Percentiles rank a stretch among this genome's conserved stretches.
Conservation (phyloP, 2,888 invertebrate species). For the Pilophorus perplexus region DNA sequence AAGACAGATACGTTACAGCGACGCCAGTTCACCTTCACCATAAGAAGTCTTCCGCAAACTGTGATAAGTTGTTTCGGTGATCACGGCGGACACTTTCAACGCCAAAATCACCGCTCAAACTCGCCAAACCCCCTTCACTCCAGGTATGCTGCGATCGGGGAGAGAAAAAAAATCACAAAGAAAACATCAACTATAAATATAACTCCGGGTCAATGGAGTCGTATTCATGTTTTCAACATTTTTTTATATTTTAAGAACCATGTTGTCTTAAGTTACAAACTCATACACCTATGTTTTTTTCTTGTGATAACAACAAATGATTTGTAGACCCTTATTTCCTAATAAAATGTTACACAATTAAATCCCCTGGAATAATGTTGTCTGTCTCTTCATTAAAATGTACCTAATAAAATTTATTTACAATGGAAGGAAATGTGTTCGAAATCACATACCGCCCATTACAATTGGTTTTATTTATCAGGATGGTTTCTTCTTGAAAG, state of each 20-base stretch:
- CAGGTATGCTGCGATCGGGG: too few species aligned
- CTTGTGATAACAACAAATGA: conserved; percentile 43
- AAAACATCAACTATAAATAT: conserved; percentile 8
- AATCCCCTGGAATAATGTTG: conserved; percentile 31
- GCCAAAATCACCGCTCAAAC: too few species aligned
- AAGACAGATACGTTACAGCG: too few species aligned
- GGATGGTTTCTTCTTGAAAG: too few species aligned
- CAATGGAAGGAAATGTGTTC: conserved; percentile 21
- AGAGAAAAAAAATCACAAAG: too few species aligned
- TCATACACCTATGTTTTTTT: conserved; percentile 37
- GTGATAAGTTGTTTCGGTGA: too few species aligned
- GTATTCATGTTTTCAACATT: conserved; percentile 41
- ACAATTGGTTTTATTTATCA: conserved; percentile 11
- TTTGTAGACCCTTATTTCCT: conserved; percentile 34
- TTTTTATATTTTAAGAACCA: conserved; percentile 44
- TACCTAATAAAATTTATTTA: conserved; percentile 27
- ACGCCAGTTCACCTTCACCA: too few species aligned
- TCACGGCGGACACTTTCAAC: too few species aligned
- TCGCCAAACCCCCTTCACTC: too few species aligned
- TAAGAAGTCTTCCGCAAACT: too few species aligned
- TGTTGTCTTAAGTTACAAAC: conserved; percentile 44
- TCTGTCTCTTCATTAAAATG: conserved; percentile 28
- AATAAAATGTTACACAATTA: conserved; percentile 32
- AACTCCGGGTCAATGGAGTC: conserved; percentile 12
- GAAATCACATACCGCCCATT: conserved; percentile 20